A percentile compares a stretch with the other conserved stretches of the same genome.
phyloP scores from a whole-genome alignment of 2,888 invertebrate species.

The Bruchidius siliquastri region DNA sequence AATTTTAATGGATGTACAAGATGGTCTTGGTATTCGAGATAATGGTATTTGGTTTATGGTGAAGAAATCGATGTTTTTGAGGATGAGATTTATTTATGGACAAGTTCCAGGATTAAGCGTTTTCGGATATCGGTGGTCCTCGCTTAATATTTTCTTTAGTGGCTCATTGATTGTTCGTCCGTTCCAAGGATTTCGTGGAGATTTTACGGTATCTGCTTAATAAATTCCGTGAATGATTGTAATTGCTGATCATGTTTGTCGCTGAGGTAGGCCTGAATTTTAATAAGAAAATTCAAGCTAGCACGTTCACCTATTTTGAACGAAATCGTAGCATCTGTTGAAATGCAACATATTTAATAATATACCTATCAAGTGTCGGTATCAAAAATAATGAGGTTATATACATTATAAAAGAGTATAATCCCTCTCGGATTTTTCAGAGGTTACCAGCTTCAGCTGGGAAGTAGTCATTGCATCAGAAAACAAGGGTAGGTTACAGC shows the following conservation, averaged over 20 bases:
- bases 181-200: not conserved
- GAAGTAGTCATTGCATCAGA: too few relatives aligned
- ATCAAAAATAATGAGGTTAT: too few relatives aligned
- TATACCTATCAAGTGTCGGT: too few relatives aligned
- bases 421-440: too few relatives aligned
- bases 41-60: conserved; percentile 3
- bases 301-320: too few relatives aligned
- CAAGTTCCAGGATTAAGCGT: not conserved
- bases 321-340: too few relatives aligned
- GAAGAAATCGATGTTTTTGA: not conserved
- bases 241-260: not conserved
- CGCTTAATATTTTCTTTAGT: not conserved
- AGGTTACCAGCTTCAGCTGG: too few relatives aligned
- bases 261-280: not conserved
- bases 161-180: not conserved
- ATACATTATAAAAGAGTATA: too few relatives aligned
- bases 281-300: too few relatives aligned
- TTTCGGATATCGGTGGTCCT: not conserved
- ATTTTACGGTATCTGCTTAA: not conserved
- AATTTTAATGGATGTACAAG: conserved; percentile 11
- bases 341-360: too few relatives aligned
- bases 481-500: too few relatives aligned
- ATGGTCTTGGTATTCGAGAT: conserved; percentile 9
- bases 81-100: not conserved
- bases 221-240: not conserved